Evolutionary conservation across 2,888 invertebrate species (phyloP).

Genomic region (Dysmachus trigonus): DNA sequence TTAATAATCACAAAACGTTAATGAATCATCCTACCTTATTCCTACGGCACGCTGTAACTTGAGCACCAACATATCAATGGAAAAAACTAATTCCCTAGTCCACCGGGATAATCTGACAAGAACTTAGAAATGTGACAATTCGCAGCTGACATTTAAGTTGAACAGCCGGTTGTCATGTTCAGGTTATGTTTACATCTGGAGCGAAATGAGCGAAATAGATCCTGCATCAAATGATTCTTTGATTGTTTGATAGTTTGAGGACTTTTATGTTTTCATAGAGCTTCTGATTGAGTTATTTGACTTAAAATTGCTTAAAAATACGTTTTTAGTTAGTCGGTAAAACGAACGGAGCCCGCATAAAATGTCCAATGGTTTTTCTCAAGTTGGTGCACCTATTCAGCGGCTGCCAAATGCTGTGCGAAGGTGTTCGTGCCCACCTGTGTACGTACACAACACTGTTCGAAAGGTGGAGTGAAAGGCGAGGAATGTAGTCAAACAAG

Average conservation of each 20-base stretch:
- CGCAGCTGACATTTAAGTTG: neutral
- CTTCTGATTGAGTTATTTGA: neutral
- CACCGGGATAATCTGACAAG: neutral
- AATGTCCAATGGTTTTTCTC: neutral
- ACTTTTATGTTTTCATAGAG: neutral
- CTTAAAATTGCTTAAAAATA: neutral
- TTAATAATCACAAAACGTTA: neutral
- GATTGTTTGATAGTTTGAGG: neutral
- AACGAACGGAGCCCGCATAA: neutral
- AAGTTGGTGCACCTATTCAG: neutral
- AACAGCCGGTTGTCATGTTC: neutral
- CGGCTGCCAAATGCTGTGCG: neutral
- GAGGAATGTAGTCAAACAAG: conserved; percentile 35
- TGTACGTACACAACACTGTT: neutral
- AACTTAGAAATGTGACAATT: neutral
- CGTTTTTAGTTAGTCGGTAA: neutral
- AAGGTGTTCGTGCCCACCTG: neutral
- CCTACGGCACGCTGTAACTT: neutral
- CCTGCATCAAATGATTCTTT: neutral
- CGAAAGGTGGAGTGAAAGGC: conserved; percentile 22
- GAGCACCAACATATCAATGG: neutral
- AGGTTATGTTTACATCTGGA: neutral
- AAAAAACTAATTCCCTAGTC: neutral
- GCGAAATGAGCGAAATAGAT: no score
- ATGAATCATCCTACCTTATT: neutral